phyloP scores from a whole-genome alignment of 1,140 invertebrate species.

The Listronotus bonariensis region DNA sequence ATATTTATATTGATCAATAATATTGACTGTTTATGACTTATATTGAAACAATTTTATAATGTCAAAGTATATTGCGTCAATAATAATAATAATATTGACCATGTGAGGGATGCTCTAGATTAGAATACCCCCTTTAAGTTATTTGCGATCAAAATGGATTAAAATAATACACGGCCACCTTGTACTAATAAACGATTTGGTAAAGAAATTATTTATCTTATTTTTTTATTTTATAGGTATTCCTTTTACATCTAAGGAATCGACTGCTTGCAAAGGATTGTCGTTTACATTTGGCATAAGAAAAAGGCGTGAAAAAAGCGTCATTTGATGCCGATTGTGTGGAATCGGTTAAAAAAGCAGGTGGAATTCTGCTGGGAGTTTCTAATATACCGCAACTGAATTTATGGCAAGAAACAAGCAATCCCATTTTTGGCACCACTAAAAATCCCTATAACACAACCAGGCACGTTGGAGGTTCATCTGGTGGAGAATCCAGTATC shows the following conservation, averaged over 20 bases:
- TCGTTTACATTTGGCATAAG: conserved; percentile 70
- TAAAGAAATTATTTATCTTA: no score
- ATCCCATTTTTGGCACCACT: conserved; percentile 90
- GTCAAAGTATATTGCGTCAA: no score
- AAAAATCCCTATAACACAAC: conserved; percentile 90
- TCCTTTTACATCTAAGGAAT: conserved; percentile 77
- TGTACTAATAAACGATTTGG: no score
- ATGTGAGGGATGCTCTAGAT: no score
- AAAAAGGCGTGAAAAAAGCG: conserved; percentile 61
- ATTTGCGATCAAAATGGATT: no score
- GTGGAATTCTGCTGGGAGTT: conserved; percentile 81
- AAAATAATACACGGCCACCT: no score
- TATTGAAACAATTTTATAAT: no score
- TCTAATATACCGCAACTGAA: conserved; percentile 92
- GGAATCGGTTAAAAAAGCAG: conserved; percentile 72
- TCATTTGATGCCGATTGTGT: conserved; percentile 79
- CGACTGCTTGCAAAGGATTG: conserved; percentile 64
- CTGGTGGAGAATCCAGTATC: conserved; percentile 78
- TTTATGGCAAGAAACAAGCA: conserved; percentile 85
- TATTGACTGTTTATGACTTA: no score
- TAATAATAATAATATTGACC: no score
- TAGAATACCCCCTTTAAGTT: no score
- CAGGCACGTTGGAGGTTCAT: conserved; percentile 82
- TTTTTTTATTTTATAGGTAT: conserved; percentile 61
- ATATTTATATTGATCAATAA: no score